phyloP scores from a whole-genome alignment of 2,113 vertebrate species.

The Echinops telfairi region DNA sequence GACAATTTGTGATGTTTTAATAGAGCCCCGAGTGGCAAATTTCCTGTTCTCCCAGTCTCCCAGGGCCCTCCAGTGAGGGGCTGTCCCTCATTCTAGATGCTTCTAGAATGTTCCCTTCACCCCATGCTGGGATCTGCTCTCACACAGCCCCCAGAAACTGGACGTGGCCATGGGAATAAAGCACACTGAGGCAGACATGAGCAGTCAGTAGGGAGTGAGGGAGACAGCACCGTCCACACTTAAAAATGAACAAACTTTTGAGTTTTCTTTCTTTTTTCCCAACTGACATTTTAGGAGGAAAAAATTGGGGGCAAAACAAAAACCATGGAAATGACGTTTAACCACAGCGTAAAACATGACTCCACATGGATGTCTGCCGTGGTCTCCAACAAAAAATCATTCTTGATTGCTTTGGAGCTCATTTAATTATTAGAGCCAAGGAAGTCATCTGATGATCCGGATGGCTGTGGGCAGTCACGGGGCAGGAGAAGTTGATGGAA shows the following conservation, averaged over 20 bases:
- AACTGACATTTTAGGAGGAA: background rate
- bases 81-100: background rate
- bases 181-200: background rate
- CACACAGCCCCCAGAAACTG: background rate
- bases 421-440: constrained; percentile 44
- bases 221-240: background rate
- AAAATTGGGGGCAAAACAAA: constrained; percentile 7
- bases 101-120: background rate
- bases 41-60: background rate
- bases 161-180: background rate
- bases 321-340: constrained; percentile 16
- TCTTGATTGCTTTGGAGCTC: background rate
- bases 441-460: background rate
- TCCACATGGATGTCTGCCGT: background rate
- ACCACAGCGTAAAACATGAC: background rate
- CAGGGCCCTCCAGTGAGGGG: background rate
- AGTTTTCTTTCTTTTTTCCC: constrained; percentile 2
- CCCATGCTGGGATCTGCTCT: background rate
- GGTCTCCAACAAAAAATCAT: constrained; percentile 7
- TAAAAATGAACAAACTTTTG: background rate
- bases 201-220: background rate
- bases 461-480: background rate
- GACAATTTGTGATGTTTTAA: constrained; percentile 16
- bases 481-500: constrained; percentile 13
- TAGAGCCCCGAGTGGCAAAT: background rate